These are phyloP conservation scores for Pammene aurita DNA, from an alignment of 2,888 invertebrate species.

Conservation along the genomic window DNA sequence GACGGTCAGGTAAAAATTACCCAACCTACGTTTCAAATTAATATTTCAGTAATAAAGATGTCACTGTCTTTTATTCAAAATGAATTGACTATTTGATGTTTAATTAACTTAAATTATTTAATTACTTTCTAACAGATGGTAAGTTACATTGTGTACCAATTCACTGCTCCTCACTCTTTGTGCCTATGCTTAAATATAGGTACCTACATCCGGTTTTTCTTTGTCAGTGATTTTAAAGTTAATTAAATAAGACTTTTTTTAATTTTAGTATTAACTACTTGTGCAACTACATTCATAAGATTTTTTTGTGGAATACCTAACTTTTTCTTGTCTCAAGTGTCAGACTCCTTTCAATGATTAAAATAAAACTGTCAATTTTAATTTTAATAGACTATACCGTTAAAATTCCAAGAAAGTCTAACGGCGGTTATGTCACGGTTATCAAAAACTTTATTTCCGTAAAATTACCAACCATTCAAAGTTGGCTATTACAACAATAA, in stretches of 20 bases:
- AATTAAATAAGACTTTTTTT: background rate
- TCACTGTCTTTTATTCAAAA: background rate
- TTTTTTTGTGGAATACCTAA: background rate
- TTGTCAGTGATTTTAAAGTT: too few species aligned
- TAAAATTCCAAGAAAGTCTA: slow-evolving; percentile 41
- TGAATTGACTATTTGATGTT: slow-evolving; percentile 3
- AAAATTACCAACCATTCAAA: slow-evolving; percentile 36
- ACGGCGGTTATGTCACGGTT: slow-evolving; percentile 46
- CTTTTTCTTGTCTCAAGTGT: background rate
- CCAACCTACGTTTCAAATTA: slow-evolving; percentile 37
- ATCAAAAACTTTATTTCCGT: slow-evolving; percentile 47
- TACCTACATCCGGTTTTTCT: slow-evolving; percentile 10
- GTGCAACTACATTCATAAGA: too few species aligned
- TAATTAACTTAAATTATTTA: slow-evolving; percentile 10
- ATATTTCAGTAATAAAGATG: slow-evolving; percentile 9
- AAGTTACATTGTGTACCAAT: background rate
- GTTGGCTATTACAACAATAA: background rate
- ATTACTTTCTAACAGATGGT: slow-evolving; percentile 20
- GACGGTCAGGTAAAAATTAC: slow-evolving; percentile 60
- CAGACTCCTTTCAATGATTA: background rate
- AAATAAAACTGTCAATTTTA: background rate
- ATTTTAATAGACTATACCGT: slow-evolving; percentile 1
- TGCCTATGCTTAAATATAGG: background rate
- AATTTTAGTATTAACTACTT: background rate
- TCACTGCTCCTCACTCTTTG: background rate